Conservation (phyloP, 2,113 vertebrate genomes). For the Tapirus terrestris region DNA sequence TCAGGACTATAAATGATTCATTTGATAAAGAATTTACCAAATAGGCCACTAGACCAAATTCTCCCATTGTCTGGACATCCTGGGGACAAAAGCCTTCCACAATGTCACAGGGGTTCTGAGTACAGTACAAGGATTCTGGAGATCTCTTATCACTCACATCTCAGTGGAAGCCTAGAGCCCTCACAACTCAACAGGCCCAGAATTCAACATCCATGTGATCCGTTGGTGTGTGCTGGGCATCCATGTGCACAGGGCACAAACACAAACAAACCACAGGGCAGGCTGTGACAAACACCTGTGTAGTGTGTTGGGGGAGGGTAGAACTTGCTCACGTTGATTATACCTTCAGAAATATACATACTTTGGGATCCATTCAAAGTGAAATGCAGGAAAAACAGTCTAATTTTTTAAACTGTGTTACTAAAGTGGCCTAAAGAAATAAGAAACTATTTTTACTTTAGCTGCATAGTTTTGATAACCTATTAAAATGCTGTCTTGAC, state of each 20-base stretch:
- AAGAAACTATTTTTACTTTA: background rate
- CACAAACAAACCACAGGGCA: background rate
- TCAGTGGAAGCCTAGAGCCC: background rate
- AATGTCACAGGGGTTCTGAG: background rate
- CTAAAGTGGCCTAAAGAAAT: background rate
- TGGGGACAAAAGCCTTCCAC: background rate
- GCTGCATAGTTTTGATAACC: background rate
- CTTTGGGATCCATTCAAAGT: background rate
- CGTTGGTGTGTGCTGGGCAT: background rate
- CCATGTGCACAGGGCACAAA: background rate
- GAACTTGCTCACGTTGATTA: background rate
- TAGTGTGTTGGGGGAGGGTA: background rate
- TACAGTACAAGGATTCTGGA: background rate
- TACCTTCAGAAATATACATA: conserved; percentile 1
- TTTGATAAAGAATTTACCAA: background rate
- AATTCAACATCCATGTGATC: background rate
- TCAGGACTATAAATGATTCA: background rate
- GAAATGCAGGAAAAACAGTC: background rate
- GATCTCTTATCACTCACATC: background rate
- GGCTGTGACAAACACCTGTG: background rate
- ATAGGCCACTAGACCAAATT: background rate
- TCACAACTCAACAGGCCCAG: background rate
- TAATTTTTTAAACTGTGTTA: background rate
- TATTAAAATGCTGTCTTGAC: background rate
- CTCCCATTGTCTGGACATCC: background rate